Evolutionary conservation across 2,888 invertebrate genomes (phyloP), one percentile per base, ranked within the genome.

Genomic region (Heliconius hortense): DNA sequence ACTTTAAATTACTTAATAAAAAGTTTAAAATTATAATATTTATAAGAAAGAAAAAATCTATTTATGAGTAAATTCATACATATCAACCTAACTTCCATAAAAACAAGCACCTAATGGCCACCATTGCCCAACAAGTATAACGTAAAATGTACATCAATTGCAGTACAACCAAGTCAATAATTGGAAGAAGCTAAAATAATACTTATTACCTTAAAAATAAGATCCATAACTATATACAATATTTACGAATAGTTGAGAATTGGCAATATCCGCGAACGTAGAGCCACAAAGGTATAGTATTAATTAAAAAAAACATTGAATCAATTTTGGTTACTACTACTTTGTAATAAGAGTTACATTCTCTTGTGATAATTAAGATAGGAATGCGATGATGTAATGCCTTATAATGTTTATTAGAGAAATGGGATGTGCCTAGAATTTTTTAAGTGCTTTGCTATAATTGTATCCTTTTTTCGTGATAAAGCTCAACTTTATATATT

Each of bases 371-470:
- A 24, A 53, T 74, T 76, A 69, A 75, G 31, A 15, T 35, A 67
- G 28, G 63, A 26, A 68, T 28, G 72, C 84, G 83, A 81, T 92
- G 91, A 92, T 87, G 92, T 86, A 93, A 92, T 87, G 83, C 82
- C 87, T 90, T 90, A 91, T 89, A 88, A 86, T 84, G 89, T 86
- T 87, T 88, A 90, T 91, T 87, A 89, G 84, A 89, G 90, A 89
- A 89, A 89, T 89, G 88, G 85, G 85, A 88, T 84, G 90, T 82
- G 86, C 76, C 76, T 81, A 78, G 90, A 87, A 91, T 92, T 91
- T 90, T 91, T 88, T 84, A 82, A 79, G 69, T 80, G 76, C 39
- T 39, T 59, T 71, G 26, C 8, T 24, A 62, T 21, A 7, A 71
- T 43, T 11, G 59, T 60, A 10, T 39, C 10, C 26, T 11, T 59